These are phyloP conservation scores for Macrophya alboannulata DNA, from an alignment of 2,888 invertebrate genomes.

Conservation along the genomic window DNA sequence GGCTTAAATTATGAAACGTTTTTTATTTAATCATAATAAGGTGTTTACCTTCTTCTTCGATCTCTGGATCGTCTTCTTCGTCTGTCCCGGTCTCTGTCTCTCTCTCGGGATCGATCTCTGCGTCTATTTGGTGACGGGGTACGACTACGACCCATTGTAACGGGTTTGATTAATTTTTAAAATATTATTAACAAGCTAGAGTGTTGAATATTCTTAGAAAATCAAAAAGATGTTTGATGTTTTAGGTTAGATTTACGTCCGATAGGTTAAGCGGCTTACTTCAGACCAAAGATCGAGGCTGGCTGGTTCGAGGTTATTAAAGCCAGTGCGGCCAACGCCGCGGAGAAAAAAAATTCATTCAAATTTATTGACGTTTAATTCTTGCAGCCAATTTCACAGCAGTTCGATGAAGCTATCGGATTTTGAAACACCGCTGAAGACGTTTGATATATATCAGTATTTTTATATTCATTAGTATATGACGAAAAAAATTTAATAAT, in stretches of 20 bases:
- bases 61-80: conserved; percentile 79
- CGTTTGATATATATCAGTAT: neutral
- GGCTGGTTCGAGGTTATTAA: neutral
- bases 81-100: conserved; percentile 80
- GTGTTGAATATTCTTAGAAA: neutral
- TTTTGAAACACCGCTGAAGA: neutral
- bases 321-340: neutral
- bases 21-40: neutral
- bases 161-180: conserved; percentile 9
- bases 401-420: neutral
- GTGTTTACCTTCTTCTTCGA: conserved; percentile 75
- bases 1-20: neutral
- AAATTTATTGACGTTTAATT: neutral
- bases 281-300: neutral
- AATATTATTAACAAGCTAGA: neutral
- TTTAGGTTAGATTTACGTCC: neutral
- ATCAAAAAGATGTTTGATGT: neutral
- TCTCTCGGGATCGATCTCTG: conserved; percentile 81
- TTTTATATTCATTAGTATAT: neutral
- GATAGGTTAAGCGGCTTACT: neutral
- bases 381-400: neutral
- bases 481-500: too few species aligned
- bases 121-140: conserved; percentile 81
- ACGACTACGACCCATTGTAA: conserved; percentile 82
- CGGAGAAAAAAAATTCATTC: neutral